These are phyloP conservation scores for Drosophila nikananu DNA, from an alignment of 1,140 invertebrate species.

Conservation along the genomic window DNA sequence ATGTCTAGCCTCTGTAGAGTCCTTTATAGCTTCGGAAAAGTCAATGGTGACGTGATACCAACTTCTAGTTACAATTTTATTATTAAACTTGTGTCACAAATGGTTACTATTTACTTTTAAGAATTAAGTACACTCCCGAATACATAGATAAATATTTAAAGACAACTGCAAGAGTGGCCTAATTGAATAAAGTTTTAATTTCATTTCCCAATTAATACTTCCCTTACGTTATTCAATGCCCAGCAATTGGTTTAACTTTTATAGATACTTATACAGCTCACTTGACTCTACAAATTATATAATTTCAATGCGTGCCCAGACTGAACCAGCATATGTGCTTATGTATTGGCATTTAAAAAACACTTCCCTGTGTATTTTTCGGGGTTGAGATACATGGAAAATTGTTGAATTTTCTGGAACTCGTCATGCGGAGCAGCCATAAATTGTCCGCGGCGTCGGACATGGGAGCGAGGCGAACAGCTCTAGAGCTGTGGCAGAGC, in stretches of 20 bases:
- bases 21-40: not conserved
- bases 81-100: not conserved
- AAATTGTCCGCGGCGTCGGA: constrained; percentile 61
- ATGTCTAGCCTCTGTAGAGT: not conserved
- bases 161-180: not conserved
- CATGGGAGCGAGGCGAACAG: constrained; percentile 26
- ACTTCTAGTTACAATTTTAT: not conserved
- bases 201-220: not conserved
- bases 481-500: constrained; percentile 12
- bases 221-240: not conserved
- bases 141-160: not conserved
- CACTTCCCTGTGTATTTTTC: constrained; percentile 30
- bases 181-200: not conserved
- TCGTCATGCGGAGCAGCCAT: constrained; percentile 79
- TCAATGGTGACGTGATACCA: not conserved
- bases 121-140: not conserved
- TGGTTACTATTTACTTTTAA: not conserved
- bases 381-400: constrained; percentile 55
- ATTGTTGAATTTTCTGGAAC: constrained; percentile 84
- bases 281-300: constrained; percentile 47
- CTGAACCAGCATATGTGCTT: not conserved
- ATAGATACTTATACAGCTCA: constrained; percentile 25
- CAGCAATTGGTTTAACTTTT: constrained; percentile 5
- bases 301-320: constrained; percentile 25
- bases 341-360: constrained; percentile 47